phyloP scores from a whole-genome alignment of 2,888 invertebrate species.

The Meganola albula region DNA sequence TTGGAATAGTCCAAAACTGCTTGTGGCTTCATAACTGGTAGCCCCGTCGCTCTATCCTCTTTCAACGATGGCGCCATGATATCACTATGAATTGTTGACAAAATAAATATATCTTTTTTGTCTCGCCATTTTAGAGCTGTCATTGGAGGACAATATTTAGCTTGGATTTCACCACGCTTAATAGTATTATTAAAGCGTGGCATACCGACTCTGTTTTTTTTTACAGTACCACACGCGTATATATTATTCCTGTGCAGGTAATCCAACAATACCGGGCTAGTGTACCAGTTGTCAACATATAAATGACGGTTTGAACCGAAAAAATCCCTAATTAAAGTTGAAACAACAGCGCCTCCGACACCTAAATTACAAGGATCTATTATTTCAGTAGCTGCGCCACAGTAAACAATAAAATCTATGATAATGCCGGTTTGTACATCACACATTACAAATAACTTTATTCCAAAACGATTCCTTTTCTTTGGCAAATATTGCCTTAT shows the following conservation, averaged over 20 bases:
- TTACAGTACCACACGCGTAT: slow-evolving; percentile 23
- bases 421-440: slow-evolving; percentile 19
- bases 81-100: slow-evolving; percentile 16
- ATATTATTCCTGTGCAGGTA: slow-evolving; percentile 13
- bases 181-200: slow-evolving; percentile 14
- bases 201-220: slow-evolving; percentile 16
- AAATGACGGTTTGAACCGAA: slow-evolving; percentile 14
- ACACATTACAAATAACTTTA: slow-evolving; percentile 19
- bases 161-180: slow-evolving; percentile 12
- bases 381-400: slow-evolving; percentile 17
- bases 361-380: slow-evolving; percentile 13
- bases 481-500: slow-evolving; percentile 18
- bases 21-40: slow-evolving; percentile 16
- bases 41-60: slow-evolving; percentile 13
- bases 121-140: slow-evolving; percentile 23
- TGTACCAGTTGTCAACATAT: slow-evolving; percentile 22
- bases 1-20: slow-evolving; percentile 16
- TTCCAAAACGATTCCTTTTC: slow-evolving; percentile 19
- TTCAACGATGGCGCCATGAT: slow-evolving; percentile 15
- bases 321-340: slow-evolving; percentile 12
- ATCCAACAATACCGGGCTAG: slow-evolving; percentile 18
- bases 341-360: slow-evolving; percentile 15
- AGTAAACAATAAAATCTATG: slow-evolving; percentile 24
- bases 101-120: slow-evolving; percentile 19
- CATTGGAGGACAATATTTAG: slow-evolving; percentile 11